phyloP scores from a whole-genome alignment of 2,113 vertebrate species.

The Ctenomys sociabilis region DNA sequence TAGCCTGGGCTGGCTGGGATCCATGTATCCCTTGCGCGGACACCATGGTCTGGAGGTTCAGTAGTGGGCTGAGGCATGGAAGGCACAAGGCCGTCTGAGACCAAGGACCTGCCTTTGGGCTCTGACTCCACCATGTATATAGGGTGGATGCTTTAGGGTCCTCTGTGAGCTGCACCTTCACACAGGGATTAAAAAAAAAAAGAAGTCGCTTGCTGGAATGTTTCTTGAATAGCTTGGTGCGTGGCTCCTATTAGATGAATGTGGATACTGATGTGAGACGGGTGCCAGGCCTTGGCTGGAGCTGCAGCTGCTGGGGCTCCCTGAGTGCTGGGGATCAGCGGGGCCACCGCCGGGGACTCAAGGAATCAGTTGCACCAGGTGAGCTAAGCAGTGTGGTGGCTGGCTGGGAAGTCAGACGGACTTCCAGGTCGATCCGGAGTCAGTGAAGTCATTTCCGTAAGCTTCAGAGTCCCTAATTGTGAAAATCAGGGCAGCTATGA shows the following conservation, averaged over 20 bases:
- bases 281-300: not conserved
- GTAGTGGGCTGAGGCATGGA: not conserved
- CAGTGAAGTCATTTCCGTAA: not conserved
- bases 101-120: not conserved
- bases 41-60: not conserved
- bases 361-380: not conserved
- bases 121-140: not conserved
- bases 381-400: accelerated
- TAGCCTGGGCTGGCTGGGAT: accelerated
- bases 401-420: not conserved
- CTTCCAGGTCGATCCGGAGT: accelerated
- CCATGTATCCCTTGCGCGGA: not conserved
- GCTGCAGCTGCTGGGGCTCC: not conserved
- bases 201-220: not conserved
- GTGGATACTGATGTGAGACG: not conserved
- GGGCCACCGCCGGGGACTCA: not conserved
- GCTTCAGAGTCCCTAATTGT: not conserved
- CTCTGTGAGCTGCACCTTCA: not conserved
- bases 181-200: not conserved
- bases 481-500: not conserved
- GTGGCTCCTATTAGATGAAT: not conserved
- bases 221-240: not conserved
- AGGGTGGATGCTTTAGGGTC: not conserved
- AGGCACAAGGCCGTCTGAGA: accelerated
- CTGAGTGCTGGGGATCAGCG: no score